Evolutionary conservation across 2,113 vertebrate species (phyloP), one percentile per base, ranked within the genome.

Genomic region (Neolamprologus sp.): DNA sequence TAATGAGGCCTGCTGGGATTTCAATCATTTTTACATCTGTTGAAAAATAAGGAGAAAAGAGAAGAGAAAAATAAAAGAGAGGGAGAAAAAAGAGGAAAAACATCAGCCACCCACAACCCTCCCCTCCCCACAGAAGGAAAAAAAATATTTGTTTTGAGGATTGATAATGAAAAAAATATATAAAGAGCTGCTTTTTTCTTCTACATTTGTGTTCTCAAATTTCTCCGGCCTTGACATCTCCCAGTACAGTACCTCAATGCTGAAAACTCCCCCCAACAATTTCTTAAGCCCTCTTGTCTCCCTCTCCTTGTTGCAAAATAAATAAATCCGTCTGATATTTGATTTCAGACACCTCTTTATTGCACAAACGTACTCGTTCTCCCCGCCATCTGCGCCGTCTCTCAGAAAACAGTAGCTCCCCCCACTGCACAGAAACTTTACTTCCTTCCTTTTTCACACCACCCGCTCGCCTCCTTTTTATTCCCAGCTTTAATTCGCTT

Each of bases 1-100:
- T 97, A 97, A 97, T 97, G 97, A 97, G 97, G 94, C 93, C 96
- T 96, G 95, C 93, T 95, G 97, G 97, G 97, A 97, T 93, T 96
- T 96, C 96, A 96, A 96, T 96, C 96, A 96, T 95, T 96, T 96
- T 96, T 96, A 96, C 95, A 97, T 97, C 94, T 96, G 96, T 94
- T 96, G 94, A 94, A 96, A 97, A 96, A 96, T 95, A 95, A 93
- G 90, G 86, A 90, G 93, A 94, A 93, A 87, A 94, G 89, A 90
- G 87, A 87, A 85, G 84, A 85, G 55, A 83, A 83, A 92, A 94
- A 93, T 85, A 89, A 87, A 79, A 93, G 87, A 93, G 23, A 93
- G 9, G 9, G 23, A 89, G 85, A 37, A 37, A 35, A 65, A n/a
- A n/a, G 4, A 35, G 57, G 79, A 86, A 80, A 88, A 92, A 95